Evolutionary conservation across 2,797 vertebrate species (phyloP).

Genomic region (Schizothorax lantsangensis): DNA sequence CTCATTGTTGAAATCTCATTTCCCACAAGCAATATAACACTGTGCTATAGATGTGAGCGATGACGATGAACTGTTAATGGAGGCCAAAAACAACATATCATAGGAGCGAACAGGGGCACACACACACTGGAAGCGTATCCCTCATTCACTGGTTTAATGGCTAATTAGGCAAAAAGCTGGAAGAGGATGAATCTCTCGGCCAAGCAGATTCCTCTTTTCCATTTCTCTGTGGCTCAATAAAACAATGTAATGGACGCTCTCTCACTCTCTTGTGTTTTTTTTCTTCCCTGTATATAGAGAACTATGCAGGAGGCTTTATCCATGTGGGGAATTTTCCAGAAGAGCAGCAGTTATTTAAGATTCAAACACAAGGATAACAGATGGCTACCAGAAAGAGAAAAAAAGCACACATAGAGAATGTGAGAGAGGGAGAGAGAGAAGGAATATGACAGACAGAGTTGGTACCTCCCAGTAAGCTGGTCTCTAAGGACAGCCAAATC

Average conservation of each 20-base stretch:
- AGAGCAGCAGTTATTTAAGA: constrained; percentile 54
- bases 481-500: constrained; percentile 53
- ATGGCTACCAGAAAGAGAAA: constrained; percentile 54
- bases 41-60: constrained; percentile 26
- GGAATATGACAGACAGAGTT: constrained; percentile 59
- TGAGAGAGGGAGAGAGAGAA: constrained; percentile 27
- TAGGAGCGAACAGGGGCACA: constrained; percentile 35
- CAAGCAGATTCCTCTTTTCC: constrained; percentile 35
- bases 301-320: constrained; percentile 32
- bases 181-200: constrained; percentile 37
- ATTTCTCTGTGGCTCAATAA: constrained; percentile 47
- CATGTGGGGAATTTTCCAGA: constrained; percentile 49
- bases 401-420: constrained; percentile 44
- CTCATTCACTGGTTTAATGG: constrained; percentile 47
- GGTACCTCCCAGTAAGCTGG: constrained; percentile 38
- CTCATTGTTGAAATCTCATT: constrained; percentile 21
- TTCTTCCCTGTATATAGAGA: constrained; percentile 24
- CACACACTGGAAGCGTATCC: constrained; percentile 27
- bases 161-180: constrained; percentile 52
- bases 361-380: constrained; percentile 59
- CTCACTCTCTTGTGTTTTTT: constrained; percentile 32
- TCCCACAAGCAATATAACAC: constrained; percentile 45
- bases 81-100: constrained; percentile 49
- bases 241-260: constrained; percentile 45
- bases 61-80: constrained; percentile 41